Evolutionary conservation across 2,797 vertebrate genomes (phyloP).

Genomic region (Scarus forsteni): DNA sequence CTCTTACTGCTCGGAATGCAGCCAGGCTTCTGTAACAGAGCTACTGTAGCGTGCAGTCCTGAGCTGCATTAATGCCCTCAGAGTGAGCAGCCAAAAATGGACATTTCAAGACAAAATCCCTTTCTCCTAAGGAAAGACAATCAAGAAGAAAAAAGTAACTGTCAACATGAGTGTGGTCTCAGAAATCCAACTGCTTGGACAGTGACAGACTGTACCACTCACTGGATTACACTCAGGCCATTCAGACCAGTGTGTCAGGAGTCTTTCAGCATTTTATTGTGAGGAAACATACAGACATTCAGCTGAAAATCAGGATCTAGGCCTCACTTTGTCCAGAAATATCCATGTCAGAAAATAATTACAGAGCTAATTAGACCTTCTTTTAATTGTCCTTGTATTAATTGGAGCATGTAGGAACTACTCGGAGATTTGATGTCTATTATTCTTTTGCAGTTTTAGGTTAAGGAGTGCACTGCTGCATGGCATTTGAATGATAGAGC

Average conservation of each 20-base stretch:
- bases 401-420: conserved; percentile 30
- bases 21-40: conserved; percentile 55
- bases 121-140: neutral
- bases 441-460: conserved; percentile 14
- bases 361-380: conserved; percentile 42
- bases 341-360: conserved; percentile 31
- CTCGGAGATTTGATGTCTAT: conserved; percentile 5
- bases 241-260: conserved; percentile 45
- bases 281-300: conserved; percentile 15
- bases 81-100: conserved; percentile 22
- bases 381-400: conserved; percentile 49
- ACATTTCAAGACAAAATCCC: conserved; percentile 35
- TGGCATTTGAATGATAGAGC: neutral
- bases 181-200: conserved; percentile 21
- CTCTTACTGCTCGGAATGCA: conserved; percentile 58
- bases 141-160: conserved; percentile 12
- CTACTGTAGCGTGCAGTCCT: conserved; percentile 35
- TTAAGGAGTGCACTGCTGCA: conserved; percentile 7
- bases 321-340: conserved; percentile 14
- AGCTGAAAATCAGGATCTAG: conserved; percentile 3
- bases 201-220: conserved; percentile 53
- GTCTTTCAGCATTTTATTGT: neutral
- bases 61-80: conserved; percentile 10
- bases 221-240: conserved; percentile 46
- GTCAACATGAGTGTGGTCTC: conserved; percentile 21